Conservation (phyloP, 2,113 vertebrate species). For the Nettapus auritus region DNA sequence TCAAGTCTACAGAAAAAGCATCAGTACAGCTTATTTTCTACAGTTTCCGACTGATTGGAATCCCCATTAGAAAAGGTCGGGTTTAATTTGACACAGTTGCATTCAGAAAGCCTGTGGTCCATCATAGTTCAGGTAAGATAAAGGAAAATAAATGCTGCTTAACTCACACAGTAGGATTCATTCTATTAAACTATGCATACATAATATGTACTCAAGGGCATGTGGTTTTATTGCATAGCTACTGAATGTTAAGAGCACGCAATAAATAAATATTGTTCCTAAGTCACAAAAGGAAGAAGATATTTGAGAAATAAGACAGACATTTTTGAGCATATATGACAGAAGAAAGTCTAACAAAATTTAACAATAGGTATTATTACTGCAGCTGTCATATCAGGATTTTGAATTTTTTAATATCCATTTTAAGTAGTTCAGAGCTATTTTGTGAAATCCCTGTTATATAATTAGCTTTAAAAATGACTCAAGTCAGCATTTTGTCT, state of each 20-base stretch:
- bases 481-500: slow-evolving; percentile 12
- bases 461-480: slow-evolving; percentile 52
- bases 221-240: slow-evolving; percentile 28
- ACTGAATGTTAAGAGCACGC: slow-evolving; percentile 19
- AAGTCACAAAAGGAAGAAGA: slow-evolving; percentile 26
- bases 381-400: slow-evolving; percentile 29
- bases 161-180: slow-evolving; percentile 21
- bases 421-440: slow-evolving; percentile 43
- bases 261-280: slow-evolving; percentile 46
- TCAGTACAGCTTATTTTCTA: neutral
- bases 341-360: slow-evolving; percentile 39
- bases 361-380: slow-evolving; percentile 51
- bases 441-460: slow-evolving; percentile 37
- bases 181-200: slow-evolving; percentile 3
- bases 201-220: slow-evolving; percentile 18
- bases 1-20: neutral
- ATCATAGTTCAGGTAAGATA: neutral
- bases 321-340: slow-evolving; percentile 27
- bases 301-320: slow-evolving; percentile 39
- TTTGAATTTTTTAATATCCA: slow-evolving; percentile 38
- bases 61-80: slow-evolving; percentile 42
- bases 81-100: slow-evolving; percentile 45
- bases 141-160: slow-evolving; percentile 5
- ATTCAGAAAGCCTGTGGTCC: neutral
- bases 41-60: slow-evolving; percentile 35